Evolutionary conservation across 2,888 invertebrate species (phyloP).

Genomic region (Plebejus anna): DNA sequence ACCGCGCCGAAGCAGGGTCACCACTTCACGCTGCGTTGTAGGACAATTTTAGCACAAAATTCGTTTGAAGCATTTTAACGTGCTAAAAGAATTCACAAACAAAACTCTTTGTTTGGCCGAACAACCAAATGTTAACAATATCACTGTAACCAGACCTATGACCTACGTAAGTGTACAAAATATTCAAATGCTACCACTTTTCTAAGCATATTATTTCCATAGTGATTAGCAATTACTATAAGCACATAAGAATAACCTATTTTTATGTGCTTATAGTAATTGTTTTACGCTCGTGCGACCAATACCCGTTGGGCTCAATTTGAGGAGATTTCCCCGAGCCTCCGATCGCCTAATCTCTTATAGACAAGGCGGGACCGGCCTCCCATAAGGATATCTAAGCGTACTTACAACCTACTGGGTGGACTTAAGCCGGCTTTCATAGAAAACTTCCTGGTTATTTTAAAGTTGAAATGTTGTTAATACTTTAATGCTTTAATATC

Average conservation of each 20-base stretch:
- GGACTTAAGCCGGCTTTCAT: slow-evolving; percentile 12
- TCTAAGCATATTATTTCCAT: too few relatives aligned
- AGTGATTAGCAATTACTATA: too few relatives aligned
- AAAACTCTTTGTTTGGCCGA: not conserved
- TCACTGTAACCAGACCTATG: not conserved
- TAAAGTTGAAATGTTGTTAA: not conserved
- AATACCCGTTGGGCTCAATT: slow-evolving; percentile 9
- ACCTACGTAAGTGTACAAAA: too few relatives aligned
- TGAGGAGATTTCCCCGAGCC: not conserved
- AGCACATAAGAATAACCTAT: too few relatives aligned
- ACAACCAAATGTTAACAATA: not conserved
- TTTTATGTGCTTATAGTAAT: not conserved
- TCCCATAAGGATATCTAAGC: not conserved
- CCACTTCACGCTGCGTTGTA: not conserved
- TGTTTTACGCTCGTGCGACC: not conserved
- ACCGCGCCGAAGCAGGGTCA: slow-evolving; percentile 1
- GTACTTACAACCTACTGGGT: not conserved
- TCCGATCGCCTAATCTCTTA: slow-evolving; percentile 4
- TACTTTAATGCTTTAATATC: not conserved
- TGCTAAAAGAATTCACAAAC: not conserved
- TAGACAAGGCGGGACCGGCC: slow-evolving; percentile 16
- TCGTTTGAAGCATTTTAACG: not conserved
- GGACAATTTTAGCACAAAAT: not conserved
- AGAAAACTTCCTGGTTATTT: not conserved
- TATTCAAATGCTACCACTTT: not conserved